Evolutionary conservation across 2,797 vertebrate species (phyloP).

Genomic region (Macropus fuliginosus): DNA sequence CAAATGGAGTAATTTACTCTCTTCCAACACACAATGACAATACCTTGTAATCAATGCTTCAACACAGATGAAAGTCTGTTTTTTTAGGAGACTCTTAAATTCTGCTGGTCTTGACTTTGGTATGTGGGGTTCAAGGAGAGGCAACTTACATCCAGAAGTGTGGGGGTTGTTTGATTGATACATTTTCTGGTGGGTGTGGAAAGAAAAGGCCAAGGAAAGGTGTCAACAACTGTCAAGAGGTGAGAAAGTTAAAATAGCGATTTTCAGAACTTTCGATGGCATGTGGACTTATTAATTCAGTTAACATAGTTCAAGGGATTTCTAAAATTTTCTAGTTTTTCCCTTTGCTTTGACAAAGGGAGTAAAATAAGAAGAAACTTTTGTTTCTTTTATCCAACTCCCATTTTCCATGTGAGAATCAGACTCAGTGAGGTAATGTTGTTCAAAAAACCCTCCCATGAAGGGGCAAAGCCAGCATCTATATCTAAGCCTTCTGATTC

Average conservation of each 20-base stretch:
- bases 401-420: not conserved
- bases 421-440: not conserved
- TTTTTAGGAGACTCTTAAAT: not conserved
- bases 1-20: not conserved
- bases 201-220: not conserved
- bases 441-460: not conserved
- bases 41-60: not conserved
- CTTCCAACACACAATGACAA: not conserved
- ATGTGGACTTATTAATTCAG: slow-evolving; percentile 7
- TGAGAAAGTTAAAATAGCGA: not conserved
- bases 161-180: not conserved
- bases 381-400: not conserved
- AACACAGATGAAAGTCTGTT: not conserved
- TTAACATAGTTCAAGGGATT: not conserved
- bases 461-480: not conserved
- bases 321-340: not conserved
- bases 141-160: not conserved
- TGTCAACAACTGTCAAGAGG: not conserved
- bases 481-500: not conserved
- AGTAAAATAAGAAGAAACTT: not conserved
- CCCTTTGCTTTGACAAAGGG: not conserved
- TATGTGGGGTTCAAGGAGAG: not conserved
- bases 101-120: not conserved
- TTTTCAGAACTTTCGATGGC: slow-evolving; percentile 20
- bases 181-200: not conserved